Evolutionary conservation across 35 echinoderm and acorn worm species (phyloP).

Genomic region (Strongylocentrotus purpuratus): DNA sequence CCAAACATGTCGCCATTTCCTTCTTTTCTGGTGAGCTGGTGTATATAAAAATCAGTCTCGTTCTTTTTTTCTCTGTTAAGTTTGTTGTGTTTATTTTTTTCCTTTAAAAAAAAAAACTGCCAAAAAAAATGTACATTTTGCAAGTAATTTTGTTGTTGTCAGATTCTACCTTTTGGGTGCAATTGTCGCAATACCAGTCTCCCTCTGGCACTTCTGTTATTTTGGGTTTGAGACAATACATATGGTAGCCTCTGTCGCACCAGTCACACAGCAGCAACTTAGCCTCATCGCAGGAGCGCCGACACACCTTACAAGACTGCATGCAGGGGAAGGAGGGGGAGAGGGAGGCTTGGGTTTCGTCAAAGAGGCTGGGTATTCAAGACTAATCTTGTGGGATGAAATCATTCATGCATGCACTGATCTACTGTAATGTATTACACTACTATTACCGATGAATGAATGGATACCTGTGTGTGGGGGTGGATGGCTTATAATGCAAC

Average conservation of each 20-base stretch:
- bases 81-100: neutral
- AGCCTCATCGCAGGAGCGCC: conserved; percentile 90
- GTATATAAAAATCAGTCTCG: neutral
- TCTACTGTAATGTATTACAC: neutral
- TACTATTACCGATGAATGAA: neutral
- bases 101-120: neutral
- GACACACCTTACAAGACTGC: conserved; percentile 97
- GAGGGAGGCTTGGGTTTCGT: conserved; percentile 16
- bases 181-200: conserved; percentile 91
- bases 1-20: neutral
- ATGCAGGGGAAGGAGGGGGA: conserved; percentile 47
- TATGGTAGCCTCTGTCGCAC: conserved; percentile 99
- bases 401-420: conserved; percentile 30
- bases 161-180: conserved; percentile 86
- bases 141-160: conserved; percentile 17
- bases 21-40: neutral
- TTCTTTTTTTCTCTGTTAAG: neutral
- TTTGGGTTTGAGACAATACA: conserved; percentile 95
- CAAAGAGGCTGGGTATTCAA: conserved; percentile 3
- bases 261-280: conserved; percentile 95
- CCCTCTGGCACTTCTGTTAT: conserved; percentile 90
- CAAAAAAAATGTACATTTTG: neutral
- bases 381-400: neutral
- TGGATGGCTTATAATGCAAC: neutral
- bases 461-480: neutral